A percentile compares a stretch with the other conserved stretches of the same genome.
These are phyloP conservation scores for Barnardius zonarius DNA, from an alignment of 2,113 vertebrate species.

Conservation along the genomic window DNA sequence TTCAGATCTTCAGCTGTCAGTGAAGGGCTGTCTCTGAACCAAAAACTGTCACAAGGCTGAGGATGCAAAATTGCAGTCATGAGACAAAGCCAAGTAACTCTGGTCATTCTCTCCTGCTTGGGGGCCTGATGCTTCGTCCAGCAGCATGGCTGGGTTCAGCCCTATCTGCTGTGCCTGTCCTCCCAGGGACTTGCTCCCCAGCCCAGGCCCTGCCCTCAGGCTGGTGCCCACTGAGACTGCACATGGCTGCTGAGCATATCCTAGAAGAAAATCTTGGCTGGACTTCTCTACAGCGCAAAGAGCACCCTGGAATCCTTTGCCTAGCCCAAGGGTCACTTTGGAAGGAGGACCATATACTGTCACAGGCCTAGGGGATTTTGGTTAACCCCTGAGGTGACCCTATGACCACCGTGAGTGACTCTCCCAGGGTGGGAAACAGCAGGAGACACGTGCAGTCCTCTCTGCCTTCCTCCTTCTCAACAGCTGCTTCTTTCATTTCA, in stretches of 20 bases:
- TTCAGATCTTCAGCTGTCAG: not conserved
- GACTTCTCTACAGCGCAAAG: not conserved
- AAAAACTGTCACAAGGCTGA: not conserved
- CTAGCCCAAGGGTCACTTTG: not conserved
- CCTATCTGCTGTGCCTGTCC: rapidly evolving
- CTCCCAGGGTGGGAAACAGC: rapidly evolving
- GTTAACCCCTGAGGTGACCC: not conserved
- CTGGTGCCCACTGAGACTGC: not conserved
- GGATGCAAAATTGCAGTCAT: not conserved
- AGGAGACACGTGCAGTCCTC: not conserved
- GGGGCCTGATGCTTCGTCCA: not conserved
- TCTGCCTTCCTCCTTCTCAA: not conserved
- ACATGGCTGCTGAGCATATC: not conserved
- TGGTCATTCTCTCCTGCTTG: not conserved
- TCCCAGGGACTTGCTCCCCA: rapidly evolving
- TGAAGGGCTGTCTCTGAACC: not conserved
- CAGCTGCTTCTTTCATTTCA: slow-evolving; percentile 9
- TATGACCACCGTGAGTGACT: rapidly evolving
- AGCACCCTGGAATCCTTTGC: not conserved
- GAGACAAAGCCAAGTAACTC: not conserved
- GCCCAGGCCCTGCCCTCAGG: not conserved
- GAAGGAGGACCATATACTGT: not conserved
- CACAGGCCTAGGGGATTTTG: not conserved
- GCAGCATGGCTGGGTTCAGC: not conserved
- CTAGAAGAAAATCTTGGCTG: not conserved